A percentile compares a stretch with the other conserved stretches of the same genome.
Evolutionary conservation across 2,113 vertebrate genomes (phyloP).

Genomic region (Henicopernis longicauda): DNA sequence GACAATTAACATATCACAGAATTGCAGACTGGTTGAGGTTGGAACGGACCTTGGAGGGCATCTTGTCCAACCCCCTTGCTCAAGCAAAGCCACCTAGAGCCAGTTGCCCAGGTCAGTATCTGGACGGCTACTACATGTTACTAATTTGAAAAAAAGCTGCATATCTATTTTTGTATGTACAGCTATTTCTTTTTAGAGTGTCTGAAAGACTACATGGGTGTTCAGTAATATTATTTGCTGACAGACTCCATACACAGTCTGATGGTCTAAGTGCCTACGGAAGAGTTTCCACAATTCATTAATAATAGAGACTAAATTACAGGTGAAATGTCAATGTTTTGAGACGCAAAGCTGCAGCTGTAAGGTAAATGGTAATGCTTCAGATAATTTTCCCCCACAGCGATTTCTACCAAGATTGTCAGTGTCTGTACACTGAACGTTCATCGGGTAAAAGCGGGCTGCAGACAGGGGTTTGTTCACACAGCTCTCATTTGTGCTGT

Average conservation of each 20-base stretch:
- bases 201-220: background rate
- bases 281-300: background rate
- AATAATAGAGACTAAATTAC: background rate
- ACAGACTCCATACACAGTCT: background rate
- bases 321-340: background rate
- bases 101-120: background rate
- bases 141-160: background rate
- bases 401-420: background rate
- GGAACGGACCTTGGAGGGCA: background rate
- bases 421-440: background rate
- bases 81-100: background rate
- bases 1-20: background rate
- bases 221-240: background rate
- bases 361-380: slow-evolving; percentile 6
- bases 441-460: background rate
- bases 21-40: background rate
- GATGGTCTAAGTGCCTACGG: background rate
- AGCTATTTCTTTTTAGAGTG: background rate
- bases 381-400: background rate
- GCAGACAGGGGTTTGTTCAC: background rate
- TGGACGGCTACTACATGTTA: background rate
- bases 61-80: background rate
- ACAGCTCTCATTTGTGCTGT: background rate
- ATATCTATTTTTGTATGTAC: background rate
- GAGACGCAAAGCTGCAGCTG: background rate